phyloP scores from a whole-genome alignment of 2,797 vertebrate species.

The Nasua narica region DNA sequence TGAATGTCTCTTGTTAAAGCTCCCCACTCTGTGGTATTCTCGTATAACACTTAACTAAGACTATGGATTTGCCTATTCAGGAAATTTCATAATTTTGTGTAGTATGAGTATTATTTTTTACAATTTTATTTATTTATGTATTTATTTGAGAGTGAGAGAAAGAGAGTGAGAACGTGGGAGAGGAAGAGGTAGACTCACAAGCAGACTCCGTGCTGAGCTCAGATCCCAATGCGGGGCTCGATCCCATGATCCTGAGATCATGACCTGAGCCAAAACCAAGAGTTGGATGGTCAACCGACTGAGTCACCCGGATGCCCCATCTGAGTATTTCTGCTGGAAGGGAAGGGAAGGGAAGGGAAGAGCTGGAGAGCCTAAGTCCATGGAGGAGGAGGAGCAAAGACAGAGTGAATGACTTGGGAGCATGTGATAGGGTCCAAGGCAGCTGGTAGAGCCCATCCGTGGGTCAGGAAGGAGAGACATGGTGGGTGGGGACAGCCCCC shows the following conservation, averaged over 20 bases:
- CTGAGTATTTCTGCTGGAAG: neutral
- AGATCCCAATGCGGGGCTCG: accelerated
- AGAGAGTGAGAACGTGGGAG: neutral
- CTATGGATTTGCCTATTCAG: neutral
- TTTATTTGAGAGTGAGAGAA: neutral
- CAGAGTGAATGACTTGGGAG: no score
- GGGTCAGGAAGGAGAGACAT: accelerated
- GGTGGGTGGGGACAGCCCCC: accelerated
- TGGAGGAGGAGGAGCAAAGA: neutral
- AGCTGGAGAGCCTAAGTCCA: neutral
- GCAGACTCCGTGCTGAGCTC: accelerated
- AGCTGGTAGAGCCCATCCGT: neutral
- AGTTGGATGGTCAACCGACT: accelerated
- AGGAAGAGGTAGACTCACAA: neutral
- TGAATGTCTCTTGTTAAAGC: neutral
- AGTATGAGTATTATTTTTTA: neutral
- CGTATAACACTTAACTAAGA: neutral
- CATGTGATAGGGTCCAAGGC: neutral
- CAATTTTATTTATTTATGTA: neutral
- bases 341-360: neutral
- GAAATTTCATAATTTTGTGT: neutral
- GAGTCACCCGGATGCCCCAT: neutral
- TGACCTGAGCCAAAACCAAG: neutral
- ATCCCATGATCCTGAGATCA: neutral
- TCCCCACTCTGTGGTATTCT: neutral